These are phyloP conservation scores for Belonocnema kinseyi DNA, from an alignment of 1,140 invertebrate genomes.

Conservation along the genomic window DNA sequence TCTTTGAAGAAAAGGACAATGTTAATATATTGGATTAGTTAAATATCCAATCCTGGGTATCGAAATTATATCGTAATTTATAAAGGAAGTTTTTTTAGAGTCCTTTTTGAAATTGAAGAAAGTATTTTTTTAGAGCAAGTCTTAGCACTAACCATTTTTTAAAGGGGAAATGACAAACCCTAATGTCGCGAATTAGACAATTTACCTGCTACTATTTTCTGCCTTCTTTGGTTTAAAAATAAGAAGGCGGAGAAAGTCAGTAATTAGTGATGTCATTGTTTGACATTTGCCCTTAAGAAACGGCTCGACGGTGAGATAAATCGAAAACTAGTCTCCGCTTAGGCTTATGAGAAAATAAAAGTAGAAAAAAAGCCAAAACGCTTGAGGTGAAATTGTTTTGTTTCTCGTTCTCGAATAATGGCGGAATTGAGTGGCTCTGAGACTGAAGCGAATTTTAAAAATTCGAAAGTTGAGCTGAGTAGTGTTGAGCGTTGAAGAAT, in stretches of 20 bases:
- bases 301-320: background rate
- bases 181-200: too few relatives aligned
- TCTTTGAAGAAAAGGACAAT: background rate
- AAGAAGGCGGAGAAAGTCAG: too few relatives aligned
- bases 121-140: too few relatives aligned
- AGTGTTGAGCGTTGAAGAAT: background rate
- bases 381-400: background rate
- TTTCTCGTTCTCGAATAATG: background rate
- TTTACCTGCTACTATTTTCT: too few relatives aligned
- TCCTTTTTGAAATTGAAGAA: too few relatives aligned
- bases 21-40: background rate
- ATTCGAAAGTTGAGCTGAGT: background rate
- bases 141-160: too few relatives aligned
- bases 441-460: background rate
- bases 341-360: background rate
- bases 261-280: too few relatives aligned
- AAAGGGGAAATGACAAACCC: too few relatives aligned
- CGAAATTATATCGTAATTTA: background rate
- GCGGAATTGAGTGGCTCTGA: background rate
- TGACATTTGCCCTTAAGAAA: background rate
- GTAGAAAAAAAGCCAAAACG: too few relatives aligned
- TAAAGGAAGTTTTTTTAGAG: background rate
- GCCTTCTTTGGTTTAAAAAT: too few relatives aligned
- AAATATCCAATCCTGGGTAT: background rate
- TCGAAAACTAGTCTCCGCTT: conserved; percentile 4